Evolutionary conservation across 2,797 vertebrate species (phyloP).

Genomic region (Margarornis squamiger): DNA sequence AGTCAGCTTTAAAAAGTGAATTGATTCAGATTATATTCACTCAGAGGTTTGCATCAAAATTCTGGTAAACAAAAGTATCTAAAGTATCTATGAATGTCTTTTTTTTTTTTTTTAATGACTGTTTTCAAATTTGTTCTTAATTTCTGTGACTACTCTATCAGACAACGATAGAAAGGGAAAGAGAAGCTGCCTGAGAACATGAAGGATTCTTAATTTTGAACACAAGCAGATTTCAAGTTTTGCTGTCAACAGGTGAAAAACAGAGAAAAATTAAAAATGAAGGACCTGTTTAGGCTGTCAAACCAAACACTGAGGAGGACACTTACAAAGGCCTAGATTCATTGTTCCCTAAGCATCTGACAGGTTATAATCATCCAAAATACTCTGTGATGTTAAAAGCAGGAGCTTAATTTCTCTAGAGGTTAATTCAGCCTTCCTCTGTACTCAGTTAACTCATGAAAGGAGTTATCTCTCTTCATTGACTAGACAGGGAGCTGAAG

Average conservation of each 20-base stretch:
- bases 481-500: not conserved
- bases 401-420: not conserved
- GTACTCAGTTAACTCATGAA: not conserved
- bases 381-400: not conserved
- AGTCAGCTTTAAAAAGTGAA: not conserved
- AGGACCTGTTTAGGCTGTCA: not conserved
- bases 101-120: not conserved
- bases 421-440: not conserved
- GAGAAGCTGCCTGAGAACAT: not conserved
- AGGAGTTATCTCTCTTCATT: not conserved
- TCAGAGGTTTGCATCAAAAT: not conserved
- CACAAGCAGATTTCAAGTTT: not conserved
- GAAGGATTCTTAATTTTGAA: not conserved
- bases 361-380: not conserved
- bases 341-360: not conserved
- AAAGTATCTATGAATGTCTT: accelerated
- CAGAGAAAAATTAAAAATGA: not conserved
- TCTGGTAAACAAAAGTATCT: not conserved
- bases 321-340: not conserved
- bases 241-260: accelerated
- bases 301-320: not conserved
- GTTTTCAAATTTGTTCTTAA: not conserved
- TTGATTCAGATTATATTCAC: not conserved
- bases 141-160: not conserved
- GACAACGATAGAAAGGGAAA: not conserved